A percentile compares a stretch with the other conserved stretches of the same genome.
These are phyloP conservation scores for Eurystomus gularis DNA, from an alignment of 2,113 vertebrate species.

Conservation along the genomic window DNA sequence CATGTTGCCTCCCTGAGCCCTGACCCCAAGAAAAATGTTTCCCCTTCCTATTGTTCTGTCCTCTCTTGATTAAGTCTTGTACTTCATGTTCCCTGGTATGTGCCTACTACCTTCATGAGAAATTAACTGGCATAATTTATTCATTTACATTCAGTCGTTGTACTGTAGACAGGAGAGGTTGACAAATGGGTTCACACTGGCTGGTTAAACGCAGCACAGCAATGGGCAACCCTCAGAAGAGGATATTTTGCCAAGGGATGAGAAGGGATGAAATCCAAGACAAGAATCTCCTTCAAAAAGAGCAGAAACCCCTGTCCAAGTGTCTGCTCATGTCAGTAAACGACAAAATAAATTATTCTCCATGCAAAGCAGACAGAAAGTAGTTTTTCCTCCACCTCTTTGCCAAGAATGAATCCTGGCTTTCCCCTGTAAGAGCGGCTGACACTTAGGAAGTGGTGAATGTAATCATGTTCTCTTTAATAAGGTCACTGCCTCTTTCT, in stretches of 20 bases:
- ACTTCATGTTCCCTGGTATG: not conserved
- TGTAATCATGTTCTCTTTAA: not conserved
- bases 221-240: not conserved
- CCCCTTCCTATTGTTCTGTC: not conserved
- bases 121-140: conserved; percentile 42
- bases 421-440: not conserved
- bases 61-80: not conserved
- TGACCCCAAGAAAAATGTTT: not conserved
- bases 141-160: not conserved
- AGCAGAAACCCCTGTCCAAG: rapidly evolving
- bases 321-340: not conserved
- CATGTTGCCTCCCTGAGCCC: not conserved
- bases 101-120: not conserved
- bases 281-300: not conserved
- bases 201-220: not conserved
- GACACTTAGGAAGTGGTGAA: not conserved
- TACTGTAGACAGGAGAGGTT: not conserved
- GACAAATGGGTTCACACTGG: not conserved
- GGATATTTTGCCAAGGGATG: not conserved
- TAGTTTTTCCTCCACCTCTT: not conserved
- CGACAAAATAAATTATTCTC: not conserved
- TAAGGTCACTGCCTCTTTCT: not conserved
- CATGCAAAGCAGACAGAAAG: not conserved
- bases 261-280: not conserved
- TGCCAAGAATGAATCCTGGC: not conserved